Evolutionary conservation across 2,113 vertebrate species (phyloP), one percentile per base, ranked within the genome.

Genomic region (Noturus placidus): DNA sequence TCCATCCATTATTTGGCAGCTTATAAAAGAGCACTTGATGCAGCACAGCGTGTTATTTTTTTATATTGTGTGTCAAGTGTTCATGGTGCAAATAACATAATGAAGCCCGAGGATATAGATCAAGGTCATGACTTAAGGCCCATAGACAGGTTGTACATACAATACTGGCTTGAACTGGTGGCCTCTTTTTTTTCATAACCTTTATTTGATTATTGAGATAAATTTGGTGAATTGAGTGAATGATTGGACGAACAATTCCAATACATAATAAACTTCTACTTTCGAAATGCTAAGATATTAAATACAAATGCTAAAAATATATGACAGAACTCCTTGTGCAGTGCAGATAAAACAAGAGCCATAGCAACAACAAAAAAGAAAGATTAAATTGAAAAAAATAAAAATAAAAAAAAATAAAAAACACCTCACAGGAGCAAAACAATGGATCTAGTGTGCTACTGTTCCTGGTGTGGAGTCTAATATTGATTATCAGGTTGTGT

Each of bases 11-110:
- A 67, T 30, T 15, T 15, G 4, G n/a, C n/a, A 30, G 67, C 67
- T 69, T 69, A 42, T 38, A 74, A 38, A 74, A 74, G 42, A 74
- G 70, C 70, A 42, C 70, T 74, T 74, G 70, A 42, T 74, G 19
- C 35, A 42, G 70, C 70, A 74, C 19, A 72, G 22, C 33, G 1
- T 72, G 33, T 20, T 20, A 70, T 2, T 69, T 27, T 63, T 1
- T 30, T 67, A 13, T n/a, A 13, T 65, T 14, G 3, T 8, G 14
- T 59, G 20, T 7, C 3, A 59, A 59, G 1, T 4, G 27, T 63
- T 27, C 3, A 63, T 63, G 22, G 20, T 61, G 27, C 63, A 65
- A n/a, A 67, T 19, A 70, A 19, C 5, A 2, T 35, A 70, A 70
- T 19, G 33, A 33, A 70, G 15, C 30, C 33, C 10, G 17, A 19